Conservation (phyloP, 2,888 invertebrate genomes). For the Cryptocephalus primarius region DNA sequence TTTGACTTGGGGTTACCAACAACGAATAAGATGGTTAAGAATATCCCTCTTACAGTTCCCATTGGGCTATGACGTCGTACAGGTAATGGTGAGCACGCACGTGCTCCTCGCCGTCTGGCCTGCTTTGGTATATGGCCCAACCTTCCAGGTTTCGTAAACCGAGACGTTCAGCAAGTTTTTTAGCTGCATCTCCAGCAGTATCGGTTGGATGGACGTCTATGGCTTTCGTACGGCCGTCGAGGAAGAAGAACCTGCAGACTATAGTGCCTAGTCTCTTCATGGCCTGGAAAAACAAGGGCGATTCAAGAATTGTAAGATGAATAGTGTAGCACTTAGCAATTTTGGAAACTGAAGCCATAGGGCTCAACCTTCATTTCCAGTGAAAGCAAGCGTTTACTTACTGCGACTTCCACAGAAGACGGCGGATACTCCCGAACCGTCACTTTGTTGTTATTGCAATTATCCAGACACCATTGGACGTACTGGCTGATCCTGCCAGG, state of each 20-base stretch:
- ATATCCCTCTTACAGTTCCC: conserved; percentile 67
- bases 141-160: conserved; percentile 77
- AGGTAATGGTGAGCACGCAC: conserved; percentile 84
- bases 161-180: conserved; percentile 78
- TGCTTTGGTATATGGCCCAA: conserved; percentile 90
- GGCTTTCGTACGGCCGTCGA: conserved; percentile 90
- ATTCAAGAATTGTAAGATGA: no score
- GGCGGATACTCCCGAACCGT: conserved; percentile 75
- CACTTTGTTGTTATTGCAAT: conserved; percentile 78
- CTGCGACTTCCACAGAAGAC: conserved; percentile 86
- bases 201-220: conserved; percentile 93
- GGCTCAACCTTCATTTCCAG: no score
- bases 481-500: conserved; percentile 68
- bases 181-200: conserved; percentile 83
- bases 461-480: conserved; percentile 89
- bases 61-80: conserved; percentile 87
- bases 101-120: conserved; percentile 80
- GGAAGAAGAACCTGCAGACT: conserved; percentile 87
- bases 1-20: no score
- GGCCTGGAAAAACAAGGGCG: conserved; percentile 53
- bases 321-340: not conserved
- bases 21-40: no score
- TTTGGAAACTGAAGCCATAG: no score
- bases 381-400: no score
- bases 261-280: conserved; percentile 86